Evolutionary conservation across 1,140 invertebrate genomes (phyloP), one percentile per base, ranked within the genome.

Genomic region (Hyles euphorbiae): DNA sequence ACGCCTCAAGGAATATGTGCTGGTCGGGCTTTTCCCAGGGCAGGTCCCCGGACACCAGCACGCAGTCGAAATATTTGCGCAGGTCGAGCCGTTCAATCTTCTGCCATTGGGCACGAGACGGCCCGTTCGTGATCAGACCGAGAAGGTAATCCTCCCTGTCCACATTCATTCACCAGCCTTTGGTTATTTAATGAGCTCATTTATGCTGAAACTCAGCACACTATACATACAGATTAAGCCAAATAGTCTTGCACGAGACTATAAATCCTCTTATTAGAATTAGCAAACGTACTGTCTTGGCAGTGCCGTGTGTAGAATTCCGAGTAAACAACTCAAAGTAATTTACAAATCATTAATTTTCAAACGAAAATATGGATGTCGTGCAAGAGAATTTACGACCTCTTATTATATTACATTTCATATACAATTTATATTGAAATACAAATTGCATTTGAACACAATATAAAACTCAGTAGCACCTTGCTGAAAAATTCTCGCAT

Each of bases 91-190:
- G 91, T 46, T 91, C 85, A 34, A 97, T 91, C 87, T 97, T 97
- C 88, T 97, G 95, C 95, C 95, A 96, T 84, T 97, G 96, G 7
- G 94, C 93, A 46, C 92, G 91, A 22, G 95, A 96, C 2, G 95
- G 94, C 7, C 95, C 95, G 82, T 96, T 96, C 53, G 95, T 96
- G 72, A 96, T 95, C 60, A 97, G 85, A 50, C 92, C 95, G 60
- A 96, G 83, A 55, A 92, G 88, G 81, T 95, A 96, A 69, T 93
- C 92, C 74, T 93, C 90, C 67, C 90, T 89, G 67, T 81, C 70
- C 83, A 76, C 74, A 87, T 83, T 84, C 65, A 85, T 80, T 63
- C 67, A 74, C 70, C 72, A 75, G 66, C 76, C 70, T 77, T 77
- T 75, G 55, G 72, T 83, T 85, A 83, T 81, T 80, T 61, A 68